These are phyloP conservation scores for Spondyliosoma cantharus DNA, from an alignment of 2,797 vertebrate genomes.

Conservation along the genomic window DNA sequence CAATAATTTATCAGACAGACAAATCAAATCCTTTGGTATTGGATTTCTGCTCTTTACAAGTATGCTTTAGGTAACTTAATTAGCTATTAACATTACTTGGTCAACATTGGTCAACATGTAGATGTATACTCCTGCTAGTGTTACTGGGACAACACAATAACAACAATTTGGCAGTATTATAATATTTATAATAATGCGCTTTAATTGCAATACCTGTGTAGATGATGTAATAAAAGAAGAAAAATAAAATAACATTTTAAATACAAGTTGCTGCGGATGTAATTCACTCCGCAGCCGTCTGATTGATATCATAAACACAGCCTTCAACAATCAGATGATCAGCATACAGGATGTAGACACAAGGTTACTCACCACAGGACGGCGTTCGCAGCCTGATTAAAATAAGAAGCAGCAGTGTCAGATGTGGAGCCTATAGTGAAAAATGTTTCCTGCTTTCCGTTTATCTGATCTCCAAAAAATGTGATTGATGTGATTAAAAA, in stretches of 20 bases:
- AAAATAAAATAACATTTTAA: neutral
- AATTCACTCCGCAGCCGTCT: conserved; percentile 31
- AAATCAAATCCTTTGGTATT: neutral
- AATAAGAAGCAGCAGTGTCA: conserved; percentile 52
- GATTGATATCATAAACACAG: conserved; percentile 23
- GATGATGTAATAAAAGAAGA: conserved; percentile 3
- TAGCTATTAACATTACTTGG: neutral
- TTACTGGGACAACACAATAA: neutral
- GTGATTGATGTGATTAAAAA: conserved; percentile 18
- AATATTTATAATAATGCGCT: no score
- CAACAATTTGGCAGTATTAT: neutral
- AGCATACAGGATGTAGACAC: conserved; percentile 59
- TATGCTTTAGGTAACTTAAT: neutral
- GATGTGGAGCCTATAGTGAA: conserved; percentile 47
- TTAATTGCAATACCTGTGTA: neutral
- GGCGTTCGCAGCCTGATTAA: conserved; percentile 60
- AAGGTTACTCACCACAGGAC: conserved; percentile 55
- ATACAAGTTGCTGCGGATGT: conserved; percentile 1
- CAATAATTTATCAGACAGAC: conserved; percentile 7
- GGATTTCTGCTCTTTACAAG: neutral
- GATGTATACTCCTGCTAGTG: neutral
- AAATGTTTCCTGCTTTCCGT: conserved; percentile 40
- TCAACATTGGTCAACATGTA: neutral
- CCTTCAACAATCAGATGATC: conserved; percentile 37
- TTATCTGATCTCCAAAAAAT: conserved; percentile 40